phyloP scores from a whole-genome alignment of 1,140 invertebrate species.

The Drosophila aff. region DNA sequence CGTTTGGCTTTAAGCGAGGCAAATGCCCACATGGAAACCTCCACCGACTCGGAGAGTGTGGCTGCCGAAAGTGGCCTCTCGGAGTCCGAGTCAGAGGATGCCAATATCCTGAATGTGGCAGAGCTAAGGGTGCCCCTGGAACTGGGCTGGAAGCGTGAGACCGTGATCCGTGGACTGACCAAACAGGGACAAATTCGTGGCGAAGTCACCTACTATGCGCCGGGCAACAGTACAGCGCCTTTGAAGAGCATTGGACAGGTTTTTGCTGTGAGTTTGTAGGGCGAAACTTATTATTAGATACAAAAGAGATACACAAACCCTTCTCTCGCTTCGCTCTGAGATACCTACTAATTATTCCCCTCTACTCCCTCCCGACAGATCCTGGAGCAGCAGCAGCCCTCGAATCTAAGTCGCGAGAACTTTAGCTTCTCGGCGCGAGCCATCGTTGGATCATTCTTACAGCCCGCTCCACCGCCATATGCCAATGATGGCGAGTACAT shows the following conservation, averaged over 20 bases:
- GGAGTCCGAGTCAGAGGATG: constrained; percentile 85
- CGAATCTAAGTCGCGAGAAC: constrained; percentile 92
- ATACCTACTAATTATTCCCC: neutral
- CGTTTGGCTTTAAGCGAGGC: constrained; percentile 86
- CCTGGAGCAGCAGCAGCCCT: constrained; percentile 91
- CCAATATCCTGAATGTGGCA: constrained; percentile 86
- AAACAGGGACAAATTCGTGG: constrained; percentile 92
- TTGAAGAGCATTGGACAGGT: constrained; percentile 86
- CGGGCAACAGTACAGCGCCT: constrained; percentile 88
- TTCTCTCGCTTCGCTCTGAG: no score
- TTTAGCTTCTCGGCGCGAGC: constrained; percentile 96
- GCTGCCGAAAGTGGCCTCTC: constrained; percentile 86
- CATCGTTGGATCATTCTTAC: constrained; percentile 95
- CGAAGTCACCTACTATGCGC: constrained; percentile 95
- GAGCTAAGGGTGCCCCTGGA: constrained; percentile 91
- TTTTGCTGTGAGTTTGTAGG: constrained; percentile 86
- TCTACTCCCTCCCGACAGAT: constrained; percentile 86
- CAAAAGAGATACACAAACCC: neutral
- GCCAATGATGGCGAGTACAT: constrained; percentile 87
- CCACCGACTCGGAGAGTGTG: constrained; percentile 86
- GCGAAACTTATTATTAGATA: constrained; percentile 34
- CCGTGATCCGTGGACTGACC: constrained; percentile 93
- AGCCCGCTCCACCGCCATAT: constrained; percentile 87
- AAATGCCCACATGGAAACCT: constrained; percentile 85
- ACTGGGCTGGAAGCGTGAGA: constrained; percentile 95